These are phyloP conservation scores for Mormoops blainvillei DNA, from an alignment of 2,113 vertebrate genomes.

Conservation along the genomic window DNA sequence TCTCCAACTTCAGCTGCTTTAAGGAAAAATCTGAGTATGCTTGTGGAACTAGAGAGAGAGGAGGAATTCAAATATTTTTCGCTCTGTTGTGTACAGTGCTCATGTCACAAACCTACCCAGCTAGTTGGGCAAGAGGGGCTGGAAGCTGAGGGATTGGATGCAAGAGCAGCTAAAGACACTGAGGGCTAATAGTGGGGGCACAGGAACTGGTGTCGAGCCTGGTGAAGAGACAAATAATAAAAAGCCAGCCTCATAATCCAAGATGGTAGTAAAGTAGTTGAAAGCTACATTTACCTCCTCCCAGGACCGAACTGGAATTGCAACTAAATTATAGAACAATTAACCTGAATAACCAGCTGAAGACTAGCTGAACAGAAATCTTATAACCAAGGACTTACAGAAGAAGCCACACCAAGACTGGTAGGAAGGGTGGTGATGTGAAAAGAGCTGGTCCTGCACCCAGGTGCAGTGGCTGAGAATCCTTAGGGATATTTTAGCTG, in stretches of 20 bases:
- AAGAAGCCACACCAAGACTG: neutral
- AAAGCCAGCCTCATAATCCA: neutral
- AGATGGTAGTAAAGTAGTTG: neutral
- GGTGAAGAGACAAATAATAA: neutral
- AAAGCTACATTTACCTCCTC: neutral
- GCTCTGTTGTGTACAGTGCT: neutral
- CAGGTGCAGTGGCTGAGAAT: neutral
- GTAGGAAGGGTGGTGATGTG: neutral
- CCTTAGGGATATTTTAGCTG: neutral
- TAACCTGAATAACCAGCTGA: neutral
- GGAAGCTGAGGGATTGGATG: neutral
- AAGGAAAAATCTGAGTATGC: neutral
- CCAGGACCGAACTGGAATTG: neutral
- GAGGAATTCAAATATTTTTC: neutral
- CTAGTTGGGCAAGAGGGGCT: neutral
- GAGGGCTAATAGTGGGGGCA: neutral
- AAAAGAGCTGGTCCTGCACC: neutral
- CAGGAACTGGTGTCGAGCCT: neutral
- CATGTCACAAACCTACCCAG: neutral
- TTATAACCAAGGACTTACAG: neutral
- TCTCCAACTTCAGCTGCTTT: neutral
- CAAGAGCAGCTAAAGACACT: neutral
- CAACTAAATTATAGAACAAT: neutral
- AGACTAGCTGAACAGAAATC: neutral
- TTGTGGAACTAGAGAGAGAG: neutral